phyloP scores from a whole-genome alignment of 2,113 vertebrate genomes.

The Phainopepla nitens region DNA sequence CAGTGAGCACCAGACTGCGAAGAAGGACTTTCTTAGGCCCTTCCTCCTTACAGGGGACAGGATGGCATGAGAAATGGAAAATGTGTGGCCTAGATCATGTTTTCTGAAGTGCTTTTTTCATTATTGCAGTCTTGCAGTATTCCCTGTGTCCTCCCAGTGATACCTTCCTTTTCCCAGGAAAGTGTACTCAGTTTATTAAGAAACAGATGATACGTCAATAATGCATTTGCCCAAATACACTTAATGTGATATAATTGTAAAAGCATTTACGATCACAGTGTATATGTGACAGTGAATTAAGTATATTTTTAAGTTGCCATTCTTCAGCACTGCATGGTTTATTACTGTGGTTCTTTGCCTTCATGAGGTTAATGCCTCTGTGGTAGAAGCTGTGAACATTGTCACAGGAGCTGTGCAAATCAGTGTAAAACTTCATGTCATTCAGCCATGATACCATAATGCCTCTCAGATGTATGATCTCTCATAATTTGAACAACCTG shows the following conservation, averaged over 20 bases:
- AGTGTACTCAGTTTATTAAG: background rate
- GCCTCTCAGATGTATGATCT: background rate
- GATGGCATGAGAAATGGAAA: background rate
- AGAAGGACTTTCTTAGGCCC: background rate
- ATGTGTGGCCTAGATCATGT: background rate
- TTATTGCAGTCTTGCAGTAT: background rate
- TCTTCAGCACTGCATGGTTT: background rate
- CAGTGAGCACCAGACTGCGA: background rate
- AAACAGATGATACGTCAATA: background rate
- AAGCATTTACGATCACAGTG: background rate
- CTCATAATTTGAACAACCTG: background rate
- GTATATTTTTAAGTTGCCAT: background rate
- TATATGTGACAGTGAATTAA: background rate
- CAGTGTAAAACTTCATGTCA: background rate
- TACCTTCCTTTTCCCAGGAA: background rate
- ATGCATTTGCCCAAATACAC: background rate
- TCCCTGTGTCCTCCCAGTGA: background rate
- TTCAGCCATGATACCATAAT: background rate
- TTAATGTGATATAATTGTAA: background rate
- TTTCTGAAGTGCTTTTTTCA: background rate
- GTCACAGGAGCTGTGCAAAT: background rate
- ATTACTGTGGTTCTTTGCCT: background rate
- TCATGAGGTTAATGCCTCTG: background rate
- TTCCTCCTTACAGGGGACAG: rapidly evolving
- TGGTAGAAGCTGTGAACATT: background rate